phyloP scores from a whole-genome alignment of 2,113 vertebrate genomes.

The Mungos mungo region DNA sequence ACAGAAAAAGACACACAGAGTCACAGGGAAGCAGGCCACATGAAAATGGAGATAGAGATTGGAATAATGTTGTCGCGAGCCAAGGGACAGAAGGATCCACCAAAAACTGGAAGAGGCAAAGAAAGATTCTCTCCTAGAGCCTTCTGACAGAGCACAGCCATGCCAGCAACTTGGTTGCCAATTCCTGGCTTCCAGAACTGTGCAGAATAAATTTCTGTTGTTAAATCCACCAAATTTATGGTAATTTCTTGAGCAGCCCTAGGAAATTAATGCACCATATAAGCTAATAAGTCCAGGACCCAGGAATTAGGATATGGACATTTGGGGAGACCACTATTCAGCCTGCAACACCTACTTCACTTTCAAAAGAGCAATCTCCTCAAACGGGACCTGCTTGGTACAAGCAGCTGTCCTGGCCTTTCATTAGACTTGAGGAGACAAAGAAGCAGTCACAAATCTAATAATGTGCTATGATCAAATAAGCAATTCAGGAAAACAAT shows the following conservation, averaged over 20 bases:
- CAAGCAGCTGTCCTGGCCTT: not conserved
- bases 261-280: not conserved
- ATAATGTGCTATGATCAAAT: not conserved
- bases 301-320: not conserved
- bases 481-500: not conserved
- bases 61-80: not conserved
- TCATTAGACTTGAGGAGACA: not conserved
- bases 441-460: not conserved
- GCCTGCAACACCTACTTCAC: not conserved
- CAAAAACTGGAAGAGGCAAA: not conserved
- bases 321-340: not conserved
- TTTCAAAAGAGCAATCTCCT: not conserved
- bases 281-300: not conserved
- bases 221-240: not conserved
- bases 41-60: not conserved
- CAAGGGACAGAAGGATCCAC: not conserved
- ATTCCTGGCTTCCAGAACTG: not conserved
- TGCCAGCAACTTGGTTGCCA: not conserved
- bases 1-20: not conserved
- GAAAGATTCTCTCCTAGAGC: not conserved
- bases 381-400: not conserved
- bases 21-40: not conserved
- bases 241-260: not conserved
- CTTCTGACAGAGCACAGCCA: not conserved
- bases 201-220: not conserved